Evolutionary conservation across 2,113 vertebrate species (phyloP).

Genomic region (Tachysurus vachellii): DNA sequence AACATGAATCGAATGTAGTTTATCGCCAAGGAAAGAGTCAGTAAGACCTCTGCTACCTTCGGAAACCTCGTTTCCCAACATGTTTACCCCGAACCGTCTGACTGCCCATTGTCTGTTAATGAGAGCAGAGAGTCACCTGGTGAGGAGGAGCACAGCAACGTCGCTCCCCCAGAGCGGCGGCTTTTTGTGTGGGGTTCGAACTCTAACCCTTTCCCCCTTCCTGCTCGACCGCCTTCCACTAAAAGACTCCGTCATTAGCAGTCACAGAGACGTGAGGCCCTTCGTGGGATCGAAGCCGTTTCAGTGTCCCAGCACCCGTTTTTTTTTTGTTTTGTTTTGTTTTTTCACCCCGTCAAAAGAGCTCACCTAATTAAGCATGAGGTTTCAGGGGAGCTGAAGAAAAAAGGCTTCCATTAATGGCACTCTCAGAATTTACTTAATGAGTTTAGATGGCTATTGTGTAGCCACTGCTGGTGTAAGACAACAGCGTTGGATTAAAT

Average conservation of each 20-base stretch:
- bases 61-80: conserved; percentile 10
- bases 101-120: conserved; percentile 72
- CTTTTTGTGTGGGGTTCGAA: conserved; percentile 79
- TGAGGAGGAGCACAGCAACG: conserved; percentile 78
- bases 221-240: conserved; percentile 64
- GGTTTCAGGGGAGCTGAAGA: conserved; percentile 83
- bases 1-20: background rate
- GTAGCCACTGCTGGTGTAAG: conserved; percentile 82
- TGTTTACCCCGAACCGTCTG: conserved; percentile 76
- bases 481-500: conserved; percentile 54
- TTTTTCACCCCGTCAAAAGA: conserved; percentile 91
- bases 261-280: conserved; percentile 80
- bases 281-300: conserved; percentile 87
- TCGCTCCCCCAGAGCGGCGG: conserved; percentile 82
- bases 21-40: conserved; percentile 45
- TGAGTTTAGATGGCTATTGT: conserved; percentile 96
- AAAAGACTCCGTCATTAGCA: conserved; percentile 89
- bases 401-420: conserved; percentile 86
- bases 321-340: conserved; percentile 74
- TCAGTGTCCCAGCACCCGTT: conserved; percentile 83
- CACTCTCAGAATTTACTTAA: conserved; percentile 95
- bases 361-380: conserved; percentile 97
- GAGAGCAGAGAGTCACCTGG: conserved; percentile 86
- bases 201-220: conserved; percentile 58
- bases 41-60: background rate